These are phyloP conservation scores for Catagonus wagneri DNA, from an alignment of 2,113 vertebrate genomes.

Conservation along the genomic window DNA sequence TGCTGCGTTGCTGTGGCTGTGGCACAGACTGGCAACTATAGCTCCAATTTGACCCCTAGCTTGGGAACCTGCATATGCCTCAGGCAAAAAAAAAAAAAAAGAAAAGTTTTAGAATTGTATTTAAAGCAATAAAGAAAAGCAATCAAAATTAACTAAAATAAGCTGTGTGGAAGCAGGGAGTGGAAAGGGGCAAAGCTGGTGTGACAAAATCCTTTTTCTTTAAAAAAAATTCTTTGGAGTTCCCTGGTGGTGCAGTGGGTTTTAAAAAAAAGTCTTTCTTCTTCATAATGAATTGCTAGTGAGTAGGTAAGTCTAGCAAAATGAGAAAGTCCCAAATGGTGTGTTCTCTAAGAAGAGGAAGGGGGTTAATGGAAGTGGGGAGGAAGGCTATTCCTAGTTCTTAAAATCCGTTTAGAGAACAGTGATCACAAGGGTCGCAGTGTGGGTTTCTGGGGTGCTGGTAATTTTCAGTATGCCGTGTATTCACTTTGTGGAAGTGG, in stretches of 20 bases:
- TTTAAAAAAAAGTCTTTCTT: neutral
- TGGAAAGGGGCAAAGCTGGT: neutral
- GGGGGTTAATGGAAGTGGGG: neutral
- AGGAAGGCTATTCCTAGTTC: too few relatives aligned
- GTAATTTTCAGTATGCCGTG: neutral
- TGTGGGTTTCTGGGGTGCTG: too few relatives aligned
- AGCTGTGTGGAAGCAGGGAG: neutral
- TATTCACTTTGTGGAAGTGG: neutral
- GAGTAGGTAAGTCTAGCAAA: neutral
- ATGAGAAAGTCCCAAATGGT: neutral
- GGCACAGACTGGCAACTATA: too few relatives aligned
- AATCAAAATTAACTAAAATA: neutral
- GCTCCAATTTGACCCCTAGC: too few relatives aligned
- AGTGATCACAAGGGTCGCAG: neutral
- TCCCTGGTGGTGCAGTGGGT: too few relatives aligned
- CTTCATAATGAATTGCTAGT: neutral
- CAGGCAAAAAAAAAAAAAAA: too few relatives aligned
- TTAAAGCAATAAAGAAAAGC: neutral
- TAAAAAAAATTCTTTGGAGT: neutral
- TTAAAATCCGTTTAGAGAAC: neutral
- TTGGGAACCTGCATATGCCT: too few relatives aligned
- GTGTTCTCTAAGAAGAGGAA: neutral
- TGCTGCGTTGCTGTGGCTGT: too few relatives aligned
- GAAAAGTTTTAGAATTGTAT: neutral
- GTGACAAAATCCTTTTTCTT: neutral